Evolutionary conservation across 1,140 invertebrate genomes (phyloP), one percentile per base, ranked within the genome.

Genomic region (Yoshiicerus persimilis): DNA sequence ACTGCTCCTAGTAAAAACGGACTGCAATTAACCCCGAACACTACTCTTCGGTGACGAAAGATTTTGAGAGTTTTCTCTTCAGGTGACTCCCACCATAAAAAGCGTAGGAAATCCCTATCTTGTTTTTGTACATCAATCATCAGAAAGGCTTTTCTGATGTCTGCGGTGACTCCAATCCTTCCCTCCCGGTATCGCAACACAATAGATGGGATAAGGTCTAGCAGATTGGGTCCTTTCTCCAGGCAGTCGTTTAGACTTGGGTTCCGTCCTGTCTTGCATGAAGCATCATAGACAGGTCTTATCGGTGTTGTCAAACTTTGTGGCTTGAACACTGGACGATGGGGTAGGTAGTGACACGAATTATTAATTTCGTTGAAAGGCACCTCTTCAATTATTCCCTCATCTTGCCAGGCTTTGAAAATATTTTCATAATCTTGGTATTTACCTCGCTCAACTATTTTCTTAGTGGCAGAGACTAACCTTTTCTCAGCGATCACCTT

Each of bases 71-170:
- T 66, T 32, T 87, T 30, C n/a, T 80, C 77, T n/a, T n/a, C n/a
- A 3, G 89, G 27, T 3, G 77, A 13, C 36, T 88, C 66, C 90
- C 90, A 91, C 87, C 92, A n/a, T n/a, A n/a, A n/a, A n/a, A n/a
- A 93, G n/a, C 89, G n/a, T 1, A 91, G 77, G 70, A 36, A 90
- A 75, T 92, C 90, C 32, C 92, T 38, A 87, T 93, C 91, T 8
- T 87, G 39, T 41, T 87, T 27, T 75, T 38, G 4, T 32, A 92
- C 23, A 10, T 32, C 77, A n/a, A 93, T 92, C 88, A 93, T 92
- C 20, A 92, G 88, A 91, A 93, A 93, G 0, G 92, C 93, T 64
- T 92, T 92, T 41, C 90, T 88, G 8, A 93, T 93, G 84, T 93
- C 93, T 0, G 92, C 89, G 1, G 91, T 91, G 0, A 93, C 90